Evolutionary conservation across 2,797 vertebrate genomes (phyloP).

Genomic region (Emys orbicularis): DNA sequence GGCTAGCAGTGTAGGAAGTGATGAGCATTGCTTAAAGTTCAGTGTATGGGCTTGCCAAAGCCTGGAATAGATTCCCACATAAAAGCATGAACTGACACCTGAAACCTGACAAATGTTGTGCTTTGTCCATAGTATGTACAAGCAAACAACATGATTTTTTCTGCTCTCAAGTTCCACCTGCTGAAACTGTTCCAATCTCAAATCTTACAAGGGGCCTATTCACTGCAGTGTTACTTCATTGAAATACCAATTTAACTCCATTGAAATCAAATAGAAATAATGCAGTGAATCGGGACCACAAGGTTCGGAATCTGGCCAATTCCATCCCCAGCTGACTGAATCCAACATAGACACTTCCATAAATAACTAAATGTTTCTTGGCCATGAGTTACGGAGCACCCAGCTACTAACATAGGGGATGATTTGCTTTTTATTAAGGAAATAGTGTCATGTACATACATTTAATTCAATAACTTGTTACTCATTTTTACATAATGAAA

Average conservation of each 20-base stretch:
- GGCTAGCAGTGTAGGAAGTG: accelerated
- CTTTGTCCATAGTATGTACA: neutral
- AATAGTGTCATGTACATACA: neutral
- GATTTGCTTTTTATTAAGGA: neutral
- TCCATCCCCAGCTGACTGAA: neutral
- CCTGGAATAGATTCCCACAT: neutral
- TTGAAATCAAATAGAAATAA: constrained; percentile 49
- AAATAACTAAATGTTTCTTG: neutral
- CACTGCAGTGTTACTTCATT: neutral
- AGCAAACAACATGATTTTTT: accelerated
- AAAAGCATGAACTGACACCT: neutral
- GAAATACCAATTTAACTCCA: constrained; percentile 28
- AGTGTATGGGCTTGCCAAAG: neutral
- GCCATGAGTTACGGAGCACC: neutral
- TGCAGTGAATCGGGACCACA: constrained; percentile 28
- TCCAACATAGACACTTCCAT: neutral
- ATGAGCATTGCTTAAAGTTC: neutral
- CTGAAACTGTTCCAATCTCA: constrained; percentile 31
- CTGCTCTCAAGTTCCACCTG: constrained; percentile 45
- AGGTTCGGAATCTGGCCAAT: constrained; percentile 38
- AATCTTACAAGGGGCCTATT: neutral
- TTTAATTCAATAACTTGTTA: neutral
- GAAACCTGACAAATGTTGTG: neutral
- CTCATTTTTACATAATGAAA: neutral
- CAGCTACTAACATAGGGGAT: neutral